A percentile compares a stretch with the other conserved stretches of the same genome.
phyloP scores from a whole-genome alignment of 1,140 invertebrate genomes.

The Archivesica marissinica region DNA sequence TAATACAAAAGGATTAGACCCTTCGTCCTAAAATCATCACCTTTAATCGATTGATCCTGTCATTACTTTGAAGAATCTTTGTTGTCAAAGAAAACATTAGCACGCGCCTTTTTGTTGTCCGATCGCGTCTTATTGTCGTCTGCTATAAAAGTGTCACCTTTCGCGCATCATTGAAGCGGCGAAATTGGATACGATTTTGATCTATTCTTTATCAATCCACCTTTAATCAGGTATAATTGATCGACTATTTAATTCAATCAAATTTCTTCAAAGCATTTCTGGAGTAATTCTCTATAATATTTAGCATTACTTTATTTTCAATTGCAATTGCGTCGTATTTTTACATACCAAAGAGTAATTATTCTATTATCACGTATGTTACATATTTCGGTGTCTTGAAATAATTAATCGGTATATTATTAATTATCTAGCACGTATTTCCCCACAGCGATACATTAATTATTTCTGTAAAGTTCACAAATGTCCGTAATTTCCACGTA shows the following conservation, averaged over 20 bases:
- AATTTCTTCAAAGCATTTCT: conserved; percentile 24
- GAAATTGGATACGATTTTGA: conserved; percentile 38
- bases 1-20: conserved; percentile 42
- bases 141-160: background rate
- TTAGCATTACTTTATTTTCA: conserved; percentile 48
- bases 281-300: background rate
- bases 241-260: conserved; percentile 60
- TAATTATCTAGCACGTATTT: conserved; percentile 24
- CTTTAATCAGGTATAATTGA: conserved; percentile 61
- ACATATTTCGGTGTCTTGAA: conserved; percentile 36
- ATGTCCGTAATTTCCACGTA: conserved; percentile 13
- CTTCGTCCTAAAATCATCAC: conserved; percentile 48
- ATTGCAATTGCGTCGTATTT: conserved; percentile 31
- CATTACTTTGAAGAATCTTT: conserved; percentile 30
- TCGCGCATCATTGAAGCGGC: conserved; percentile 31
- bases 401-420: conserved; percentile 51
- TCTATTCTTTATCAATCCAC: conserved; percentile 49
- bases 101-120: conserved; percentile 57
- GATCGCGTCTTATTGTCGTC: conserved; percentile 42
- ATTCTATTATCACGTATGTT: conserved; percentile 28
- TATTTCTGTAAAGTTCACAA: conserved; percentile 8
- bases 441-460: conserved; percentile 14
- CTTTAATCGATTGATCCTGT: conserved; percentile 41
- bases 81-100: conserved; percentile 60
- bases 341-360: conserved; percentile 9